A percentile compares a stretch with the other conserved stretches of the same genome.
Evolutionary conservation across 35 echinoderm and acorn worm species (phyloP).

Genomic region (Apostichopus californicus): DNA sequence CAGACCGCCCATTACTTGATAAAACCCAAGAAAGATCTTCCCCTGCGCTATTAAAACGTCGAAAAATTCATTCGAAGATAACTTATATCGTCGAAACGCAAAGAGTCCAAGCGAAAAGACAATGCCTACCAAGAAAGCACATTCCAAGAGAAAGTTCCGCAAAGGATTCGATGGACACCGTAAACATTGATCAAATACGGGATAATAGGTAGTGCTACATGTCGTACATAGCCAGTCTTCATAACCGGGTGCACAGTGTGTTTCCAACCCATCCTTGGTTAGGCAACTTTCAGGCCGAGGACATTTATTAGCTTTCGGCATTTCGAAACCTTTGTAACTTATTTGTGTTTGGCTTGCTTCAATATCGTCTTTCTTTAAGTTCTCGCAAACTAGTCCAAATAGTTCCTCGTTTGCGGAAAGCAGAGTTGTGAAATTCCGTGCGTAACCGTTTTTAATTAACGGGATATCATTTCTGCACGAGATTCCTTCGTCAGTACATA

Average conservation of each 20-base stretch:
- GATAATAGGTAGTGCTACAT: not conserved
- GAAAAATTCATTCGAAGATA: not conserved
- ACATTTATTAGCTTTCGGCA: conserved; percentile 47
- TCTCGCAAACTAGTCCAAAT: not conserved
- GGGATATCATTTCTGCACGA: conserved; percentile 36
- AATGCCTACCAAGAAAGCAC: not conserved
- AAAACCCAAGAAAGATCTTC: conserved; percentile 27
- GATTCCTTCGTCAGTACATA: conserved; percentile 54
- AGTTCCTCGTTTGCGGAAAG: not conserved
- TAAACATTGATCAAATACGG: conserved; percentile 28
- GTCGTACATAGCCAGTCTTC: conserved; percentile 24
- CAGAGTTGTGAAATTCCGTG: conserved; percentile 27
- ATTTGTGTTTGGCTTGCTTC: not conserved
- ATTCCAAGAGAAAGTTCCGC: not conserved
- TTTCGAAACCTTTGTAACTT: not conserved
- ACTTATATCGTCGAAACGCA: not conserved
- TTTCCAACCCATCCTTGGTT: not conserved
- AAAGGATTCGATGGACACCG: not conserved
- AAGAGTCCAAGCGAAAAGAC: not conserved
- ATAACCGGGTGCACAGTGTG: not conserved
- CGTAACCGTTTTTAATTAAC: conserved; percentile 16
- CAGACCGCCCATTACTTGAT: conserved; percentile 23
- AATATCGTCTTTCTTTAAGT: not conserved
- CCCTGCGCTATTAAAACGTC: conserved; percentile 19
- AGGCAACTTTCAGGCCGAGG: not conserved